Evolutionary conservation across 2,797 vertebrate species (phyloP).

Genomic region (Sarcophilus harrisii): DNA sequence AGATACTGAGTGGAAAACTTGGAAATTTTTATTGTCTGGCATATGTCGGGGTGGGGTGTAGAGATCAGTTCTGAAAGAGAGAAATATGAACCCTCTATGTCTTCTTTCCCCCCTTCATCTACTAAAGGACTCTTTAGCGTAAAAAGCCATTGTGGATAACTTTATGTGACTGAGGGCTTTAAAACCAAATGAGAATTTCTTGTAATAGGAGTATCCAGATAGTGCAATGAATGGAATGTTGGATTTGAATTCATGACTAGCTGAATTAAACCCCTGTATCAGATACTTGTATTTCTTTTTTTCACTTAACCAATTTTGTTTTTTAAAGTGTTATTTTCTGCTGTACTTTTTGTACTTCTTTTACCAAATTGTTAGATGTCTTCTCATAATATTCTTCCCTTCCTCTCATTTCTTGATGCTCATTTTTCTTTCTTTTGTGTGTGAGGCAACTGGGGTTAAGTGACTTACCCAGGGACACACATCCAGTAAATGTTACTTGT

Average conservation of each 20-base stretch:
- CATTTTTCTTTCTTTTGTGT: too few relatives aligned
- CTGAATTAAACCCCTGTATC: neutral
- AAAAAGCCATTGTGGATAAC: neutral
- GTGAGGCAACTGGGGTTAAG: too few relatives aligned
- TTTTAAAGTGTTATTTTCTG: neutral
- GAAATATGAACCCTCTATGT: neutral
- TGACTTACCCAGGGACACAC: too few relatives aligned
- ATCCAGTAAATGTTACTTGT: too few relatives aligned
- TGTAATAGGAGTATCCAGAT: neutral
- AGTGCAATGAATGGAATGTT: neutral
- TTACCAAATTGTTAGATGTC: neutral
- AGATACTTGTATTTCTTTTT: neutral
- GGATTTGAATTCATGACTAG: neutral
- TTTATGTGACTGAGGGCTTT: neutral
- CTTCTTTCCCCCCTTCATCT: neutral
- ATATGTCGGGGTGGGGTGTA: neutral
- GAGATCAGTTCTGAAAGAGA: neutral
- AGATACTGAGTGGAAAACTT: neutral
- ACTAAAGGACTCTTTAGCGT: rapidly evolving
- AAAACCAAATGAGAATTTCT: neutral
- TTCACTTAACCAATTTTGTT: neutral
- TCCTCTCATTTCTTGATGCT: neutral
- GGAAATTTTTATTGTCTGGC: neutral
- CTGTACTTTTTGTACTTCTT: neutral
- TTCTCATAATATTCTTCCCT: neutral